Conservation (phyloP, 2,797 vertebrate genomes). For the Neostethus bicornis region DNA sequence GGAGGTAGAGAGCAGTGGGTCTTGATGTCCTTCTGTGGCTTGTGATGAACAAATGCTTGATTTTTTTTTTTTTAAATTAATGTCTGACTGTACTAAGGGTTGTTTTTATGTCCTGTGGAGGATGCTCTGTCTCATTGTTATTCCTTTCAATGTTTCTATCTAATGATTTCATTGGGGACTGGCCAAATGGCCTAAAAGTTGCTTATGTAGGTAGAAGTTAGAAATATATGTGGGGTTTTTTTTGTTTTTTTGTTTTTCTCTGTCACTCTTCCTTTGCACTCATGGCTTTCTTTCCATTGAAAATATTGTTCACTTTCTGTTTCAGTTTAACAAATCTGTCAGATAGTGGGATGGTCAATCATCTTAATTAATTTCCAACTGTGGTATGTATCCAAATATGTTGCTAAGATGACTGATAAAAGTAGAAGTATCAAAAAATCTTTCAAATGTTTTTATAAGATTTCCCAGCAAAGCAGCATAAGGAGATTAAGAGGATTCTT, state of each 20-base stretch:
- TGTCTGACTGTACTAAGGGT: constrained; percentile 25
- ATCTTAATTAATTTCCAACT: constrained; percentile 21
- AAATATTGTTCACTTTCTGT: constrained; percentile 14
- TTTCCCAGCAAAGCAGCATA: constrained; percentile 10
- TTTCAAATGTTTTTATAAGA: constrained; percentile 1
- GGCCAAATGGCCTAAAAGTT: constrained; percentile 32
- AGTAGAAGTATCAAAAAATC: constrained; percentile 32
- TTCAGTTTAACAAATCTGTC: constrained; percentile 15
- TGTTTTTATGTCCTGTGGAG: constrained; percentile 25
- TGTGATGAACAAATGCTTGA: constrained; percentile 34
- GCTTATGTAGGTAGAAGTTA: constrained; percentile 16
- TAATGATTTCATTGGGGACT: constrained; percentile 30
- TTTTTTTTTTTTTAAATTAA: constrained; percentile 19
- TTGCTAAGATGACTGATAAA: constrained; percentile 15
- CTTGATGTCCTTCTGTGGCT: constrained; percentile 29
- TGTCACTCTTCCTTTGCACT: constrained; percentile 5
- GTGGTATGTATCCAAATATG: constrained; percentile 28
- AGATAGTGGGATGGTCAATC: constrained; percentile 23
- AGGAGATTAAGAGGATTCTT: constrained; percentile 1
- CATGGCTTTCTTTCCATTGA: constrained; percentile 1
- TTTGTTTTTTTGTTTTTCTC: constrained; percentile 1
- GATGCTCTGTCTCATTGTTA: constrained; percentile 42
- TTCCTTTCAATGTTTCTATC: constrained; percentile 45
- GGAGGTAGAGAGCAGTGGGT: constrained; percentile 25
- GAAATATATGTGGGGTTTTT: too few species aligned